These are phyloP conservation scores for Mesitornis unicolor DNA, from an alignment of 2,113 vertebrate genomes.

Conservation along the genomic window DNA sequence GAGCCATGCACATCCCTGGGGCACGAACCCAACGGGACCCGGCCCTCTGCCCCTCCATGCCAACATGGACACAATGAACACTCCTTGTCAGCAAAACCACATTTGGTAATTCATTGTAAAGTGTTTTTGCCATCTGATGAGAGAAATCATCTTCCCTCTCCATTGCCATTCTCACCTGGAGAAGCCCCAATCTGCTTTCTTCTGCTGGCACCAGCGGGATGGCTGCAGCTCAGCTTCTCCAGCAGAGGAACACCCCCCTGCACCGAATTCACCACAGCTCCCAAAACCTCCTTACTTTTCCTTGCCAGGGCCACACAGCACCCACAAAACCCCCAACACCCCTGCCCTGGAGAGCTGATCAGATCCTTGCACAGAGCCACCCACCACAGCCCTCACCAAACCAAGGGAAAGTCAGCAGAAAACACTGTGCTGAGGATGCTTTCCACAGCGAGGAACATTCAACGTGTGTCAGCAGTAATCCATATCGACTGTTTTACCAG, in stretches of 20 bases:
- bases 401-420: neutral
- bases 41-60: too few relatives aligned
- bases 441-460: neutral
- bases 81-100: neutral
- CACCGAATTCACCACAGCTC: neutral
- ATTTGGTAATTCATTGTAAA: neutral
- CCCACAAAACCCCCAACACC: neutral
- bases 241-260: neutral
- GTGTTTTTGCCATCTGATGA: neutral
- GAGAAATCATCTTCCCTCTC: neutral
- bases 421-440: neutral
- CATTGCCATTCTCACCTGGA: neutral
- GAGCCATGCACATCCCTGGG: too few relatives aligned
- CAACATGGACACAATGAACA: fast-evolving
- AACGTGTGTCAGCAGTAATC: fast-evolving
- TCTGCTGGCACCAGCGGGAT: neutral
- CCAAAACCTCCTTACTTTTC: neutral
- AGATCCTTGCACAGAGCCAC: neutral
- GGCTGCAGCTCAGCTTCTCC: neutral
- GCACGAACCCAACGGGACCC: neutral
- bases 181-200: neutral
- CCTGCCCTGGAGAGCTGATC: neutral
- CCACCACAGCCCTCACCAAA: neutral
- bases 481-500: neutral
- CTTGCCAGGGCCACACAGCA: neutral